Conservation (phyloP, 2,888 invertebrate genomes). For the Thysanoteuthis rhombus region DNA sequence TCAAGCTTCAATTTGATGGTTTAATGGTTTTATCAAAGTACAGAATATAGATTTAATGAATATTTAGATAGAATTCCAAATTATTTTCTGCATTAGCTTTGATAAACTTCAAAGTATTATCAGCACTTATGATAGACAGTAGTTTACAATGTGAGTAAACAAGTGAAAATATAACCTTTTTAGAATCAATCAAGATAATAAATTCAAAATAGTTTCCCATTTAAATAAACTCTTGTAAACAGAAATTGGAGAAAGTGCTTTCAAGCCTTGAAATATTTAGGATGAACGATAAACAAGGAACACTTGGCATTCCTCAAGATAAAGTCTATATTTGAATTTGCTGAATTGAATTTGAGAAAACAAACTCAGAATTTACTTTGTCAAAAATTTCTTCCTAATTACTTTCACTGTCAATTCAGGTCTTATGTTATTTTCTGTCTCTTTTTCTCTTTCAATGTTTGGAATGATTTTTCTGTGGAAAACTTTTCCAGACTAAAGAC, state of each 20-base stretch:
- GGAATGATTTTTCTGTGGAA: neutral
- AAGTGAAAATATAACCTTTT: neutral
- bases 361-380: neutral
- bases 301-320: neutral
- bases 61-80: too few species aligned
- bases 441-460: neutral
- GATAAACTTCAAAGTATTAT: too few species aligned
- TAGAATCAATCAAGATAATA: neutral
- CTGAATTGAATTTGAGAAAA: too few species aligned
- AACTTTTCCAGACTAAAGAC: constrained; percentile 12
- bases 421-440: neutral
- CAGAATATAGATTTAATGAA: too few species aligned
- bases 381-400: neutral
- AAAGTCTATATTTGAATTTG: neutral
- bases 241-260: neutral
- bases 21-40: too few species aligned
- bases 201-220: neutral
- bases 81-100: too few species aligned
- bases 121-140: too few species aligned
- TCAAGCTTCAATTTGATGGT: too few species aligned
- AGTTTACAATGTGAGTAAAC: neutral
- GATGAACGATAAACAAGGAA: constrained; percentile 12
- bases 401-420: constrained; percentile 12
- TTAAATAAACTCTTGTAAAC: neutral
- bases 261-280: neutral